Evolutionary conservation across 2,888 invertebrate species (phyloP), one percentile per base, ranked within the genome.

Genomic region (Caenorhabditis afra): DNA sequence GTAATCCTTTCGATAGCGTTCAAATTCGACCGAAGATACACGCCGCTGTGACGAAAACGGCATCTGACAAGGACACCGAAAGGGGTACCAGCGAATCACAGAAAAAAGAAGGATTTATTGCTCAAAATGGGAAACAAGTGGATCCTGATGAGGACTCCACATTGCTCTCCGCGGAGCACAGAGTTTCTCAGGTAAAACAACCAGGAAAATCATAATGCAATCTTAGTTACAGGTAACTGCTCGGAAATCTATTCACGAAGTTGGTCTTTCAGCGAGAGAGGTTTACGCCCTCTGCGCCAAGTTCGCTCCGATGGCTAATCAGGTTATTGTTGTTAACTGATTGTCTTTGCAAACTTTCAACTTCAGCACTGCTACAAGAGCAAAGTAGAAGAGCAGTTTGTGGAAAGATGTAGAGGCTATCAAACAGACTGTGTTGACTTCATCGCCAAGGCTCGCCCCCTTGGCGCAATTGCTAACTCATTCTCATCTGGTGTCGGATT

Each of bases 381-480:
- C 11, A 83, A 84, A 55, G 81, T 87, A 0, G 84, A 85, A 14
- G 67, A 66, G 22, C 79, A 86, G 49, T 86, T 79, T 61, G 14
- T 87, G 4, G 86, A 82, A 50, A 78, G 82, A 66, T 87, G 87
- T 65, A 73, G 84, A 29, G 86, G 87, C 16, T 87, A 87, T 52
- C 62, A 71, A 18, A 57, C 58, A 20, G 87, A 87, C 61, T 87
- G 87, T 65, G 73, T 61, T 0, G 79, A 83, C 10, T 87, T 74
- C 39, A 79, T 81, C 7, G 77, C 70, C 8, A 73, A 81, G 50
- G 79, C 64, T n/a, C 37, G 16, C 2, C 87, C 87, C 0, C 80
- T 87, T 11, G 87, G 87, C 12, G 87, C 86, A 5, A 83, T 87
- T 12, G 87, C 87, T 2, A 87, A 87, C 66, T 76, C 87, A 3